Conservation (phyloP, 92 coral and sea anemone genomes). For the Porites rus region DNA sequence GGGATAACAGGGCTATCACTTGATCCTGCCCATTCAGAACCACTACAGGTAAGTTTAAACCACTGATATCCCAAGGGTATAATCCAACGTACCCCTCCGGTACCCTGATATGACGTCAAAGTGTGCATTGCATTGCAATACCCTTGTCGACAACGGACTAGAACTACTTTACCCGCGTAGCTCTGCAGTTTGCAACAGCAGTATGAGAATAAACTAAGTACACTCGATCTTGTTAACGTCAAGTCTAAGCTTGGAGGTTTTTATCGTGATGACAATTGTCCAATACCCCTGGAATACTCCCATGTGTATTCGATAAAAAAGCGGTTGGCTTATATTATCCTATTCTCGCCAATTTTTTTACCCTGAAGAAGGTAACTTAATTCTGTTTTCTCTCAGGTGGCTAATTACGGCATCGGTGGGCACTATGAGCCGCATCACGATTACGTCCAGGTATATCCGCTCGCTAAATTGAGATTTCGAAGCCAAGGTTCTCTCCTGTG, state of each 20-base stretch:
- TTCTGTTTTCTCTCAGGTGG: conserved; percentile 67
- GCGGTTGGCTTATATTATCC: too few relatives aligned
- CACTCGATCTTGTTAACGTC: too few relatives aligned
- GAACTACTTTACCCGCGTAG: too few relatives aligned
- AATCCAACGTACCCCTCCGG: background rate
- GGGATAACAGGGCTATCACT: conserved; percentile 76
- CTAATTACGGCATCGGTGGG: conserved; percentile 94
- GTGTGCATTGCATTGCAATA: background rate
- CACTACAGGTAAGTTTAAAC: conserved; percentile 70
- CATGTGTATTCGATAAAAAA: background rate
- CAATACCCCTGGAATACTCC: background rate
- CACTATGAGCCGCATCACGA: conserved; percentile 97
- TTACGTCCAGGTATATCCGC: conserved; percentile 50
- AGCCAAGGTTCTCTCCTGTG: too few relatives aligned
- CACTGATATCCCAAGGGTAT: background rate
- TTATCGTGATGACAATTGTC: too few relatives aligned
- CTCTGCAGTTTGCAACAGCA: too few relatives aligned
- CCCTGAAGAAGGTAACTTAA: background rate
- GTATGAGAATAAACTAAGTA: too few relatives aligned
- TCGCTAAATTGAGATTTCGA: too few relatives aligned
- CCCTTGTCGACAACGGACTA: too few relatives aligned
- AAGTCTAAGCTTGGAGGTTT: too few relatives aligned
- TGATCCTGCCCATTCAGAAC: conserved; percentile 63
- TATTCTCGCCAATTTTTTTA: too few relatives aligned
- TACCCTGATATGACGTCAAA: background rate